phyloP scores from a whole-genome alignment of 2,888 invertebrate genomes.

The Drosophila subsilvestris region DNA sequence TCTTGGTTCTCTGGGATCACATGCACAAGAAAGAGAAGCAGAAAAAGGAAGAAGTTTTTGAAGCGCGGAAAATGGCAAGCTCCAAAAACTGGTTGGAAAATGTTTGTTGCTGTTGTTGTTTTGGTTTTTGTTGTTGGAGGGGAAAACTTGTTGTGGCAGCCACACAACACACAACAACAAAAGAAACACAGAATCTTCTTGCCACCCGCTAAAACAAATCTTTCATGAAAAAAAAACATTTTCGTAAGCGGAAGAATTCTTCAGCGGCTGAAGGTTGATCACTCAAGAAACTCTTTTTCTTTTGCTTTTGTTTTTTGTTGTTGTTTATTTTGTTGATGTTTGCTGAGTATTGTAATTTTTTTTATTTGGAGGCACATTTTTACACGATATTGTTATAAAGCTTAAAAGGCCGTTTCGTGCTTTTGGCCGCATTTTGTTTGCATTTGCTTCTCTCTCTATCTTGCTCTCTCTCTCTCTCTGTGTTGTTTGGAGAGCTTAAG shows the following conservation, averaged over 20 bases:
- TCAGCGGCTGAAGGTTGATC: constrained; percentile 46
- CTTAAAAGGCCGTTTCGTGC: constrained; percentile 50
- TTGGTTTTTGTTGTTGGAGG: not conserved
- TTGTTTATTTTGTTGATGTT: constrained; percentile 63
- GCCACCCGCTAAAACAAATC: constrained; percentile 47
- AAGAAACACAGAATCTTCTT: constrained; percentile 52
- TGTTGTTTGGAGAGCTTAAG: constrained; percentile 19
- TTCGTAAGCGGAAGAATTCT: constrained; percentile 63
- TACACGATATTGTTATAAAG: constrained; percentile 55
- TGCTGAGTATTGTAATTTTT: constrained; percentile 69
- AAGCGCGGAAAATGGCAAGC: constrained; percentile 77
- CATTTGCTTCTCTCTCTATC: constrained; percentile 14
- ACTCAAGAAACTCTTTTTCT: constrained; percentile 3
- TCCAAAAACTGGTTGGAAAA: constrained; percentile 76
- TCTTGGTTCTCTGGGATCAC: constrained; percentile 19
- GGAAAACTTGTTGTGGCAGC: constrained; percentile 69
- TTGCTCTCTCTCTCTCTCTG: not conserved
- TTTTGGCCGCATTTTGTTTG: constrained; percentile 51
- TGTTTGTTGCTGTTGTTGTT: constrained; percentile 30
- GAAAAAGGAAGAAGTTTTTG: constrained; percentile 37
- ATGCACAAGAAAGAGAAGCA: constrained; percentile 12
- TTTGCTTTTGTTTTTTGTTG: constrained; percentile 20
- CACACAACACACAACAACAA: constrained; percentile 40
- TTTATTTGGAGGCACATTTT: constrained; percentile 54
- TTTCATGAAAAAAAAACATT: constrained; percentile 17